A percentile compares a stretch with the other conserved stretches of the same genome.
These are phyloP conservation scores for Lepisosteus osseus DNA, from an alignment of 2,113 vertebrate species.

Conservation along the genomic window DNA sequence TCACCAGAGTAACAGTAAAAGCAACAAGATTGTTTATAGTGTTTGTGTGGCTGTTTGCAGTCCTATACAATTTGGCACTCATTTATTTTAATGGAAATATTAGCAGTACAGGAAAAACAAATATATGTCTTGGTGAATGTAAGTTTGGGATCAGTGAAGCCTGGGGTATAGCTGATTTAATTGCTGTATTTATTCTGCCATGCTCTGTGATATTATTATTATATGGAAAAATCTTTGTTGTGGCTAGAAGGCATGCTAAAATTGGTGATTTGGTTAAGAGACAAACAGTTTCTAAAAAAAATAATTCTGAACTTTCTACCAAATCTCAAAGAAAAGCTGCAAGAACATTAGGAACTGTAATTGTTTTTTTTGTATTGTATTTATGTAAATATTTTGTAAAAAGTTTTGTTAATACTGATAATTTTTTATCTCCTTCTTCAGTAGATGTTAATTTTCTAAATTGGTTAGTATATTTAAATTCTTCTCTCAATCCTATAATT, in stretches of 20 bases:
- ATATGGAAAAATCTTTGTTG: constrained; percentile 9
- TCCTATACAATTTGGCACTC: background rate
- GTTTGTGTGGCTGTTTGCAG: background rate
- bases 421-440: background rate
- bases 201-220: background rate
- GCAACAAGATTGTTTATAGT: background rate
- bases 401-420: constrained; percentile 1
- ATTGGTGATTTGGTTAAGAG: background rate
- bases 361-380: constrained; percentile 3
- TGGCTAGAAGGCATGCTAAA: constrained; percentile 3
- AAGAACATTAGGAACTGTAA: constrained; percentile 19
- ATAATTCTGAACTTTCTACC: background rate
- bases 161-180: constrained; percentile 8
- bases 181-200: constrained; percentile 6
- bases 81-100: constrained; percentile 7
- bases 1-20: background rate
- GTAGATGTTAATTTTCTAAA: background rate
- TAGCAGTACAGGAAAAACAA: background rate
- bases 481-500: background rate
- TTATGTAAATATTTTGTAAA: constrained; percentile 1
- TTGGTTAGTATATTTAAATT: constrained; percentile 20
- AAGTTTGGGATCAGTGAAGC: background rate
- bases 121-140: background rate
- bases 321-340: background rate
- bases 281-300: background rate